These are phyloP conservation scores for Temnothorax longispinosus DNA, from an alignment of 1,140 invertebrate genomes.

Conservation along the genomic window DNA sequence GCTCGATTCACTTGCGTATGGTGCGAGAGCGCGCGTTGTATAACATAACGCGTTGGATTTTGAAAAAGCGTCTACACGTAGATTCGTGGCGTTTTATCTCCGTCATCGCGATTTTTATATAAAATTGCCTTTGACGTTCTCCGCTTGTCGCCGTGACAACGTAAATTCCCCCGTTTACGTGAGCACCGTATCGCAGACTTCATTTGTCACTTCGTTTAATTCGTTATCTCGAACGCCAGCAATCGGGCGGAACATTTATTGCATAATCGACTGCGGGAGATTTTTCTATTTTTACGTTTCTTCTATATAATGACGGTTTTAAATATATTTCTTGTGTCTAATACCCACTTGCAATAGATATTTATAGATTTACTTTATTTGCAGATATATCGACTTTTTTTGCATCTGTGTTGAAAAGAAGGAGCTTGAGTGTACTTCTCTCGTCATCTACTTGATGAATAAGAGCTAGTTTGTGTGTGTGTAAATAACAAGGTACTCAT, in stretches of 20 bases:
- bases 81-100: not conserved
- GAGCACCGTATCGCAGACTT: slow-evolving; percentile 21
- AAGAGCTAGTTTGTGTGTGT: not conserved
- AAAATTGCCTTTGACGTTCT: slow-evolving; percentile 35
- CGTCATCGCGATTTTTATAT: slow-evolving; percentile 45
- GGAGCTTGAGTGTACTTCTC: not conserved
- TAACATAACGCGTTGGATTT: slow-evolving; percentile 1
- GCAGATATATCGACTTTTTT: not conserved
- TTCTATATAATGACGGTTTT: not conserved
- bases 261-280: slow-evolving; percentile 18
- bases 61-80: slow-evolving; percentile 22
- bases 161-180: slow-evolving; percentile 26
- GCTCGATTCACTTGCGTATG: slow-evolving; percentile 12
- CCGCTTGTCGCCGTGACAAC: slow-evolving; percentile 38
- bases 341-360: not conserved
- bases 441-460: not conserved
- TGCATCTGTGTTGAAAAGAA: not conserved
- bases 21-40: not conserved
- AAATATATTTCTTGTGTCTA: not conserved
- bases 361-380: not conserved
- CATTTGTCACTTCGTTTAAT: slow-evolving; percentile 36
- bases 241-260: slow-evolving; percentile 17
- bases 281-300: not conserved
- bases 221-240: slow-evolving; percentile 40
- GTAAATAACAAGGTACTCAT: not conserved